phyloP scores from a whole-genome alignment of 2,797 vertebrate genomes.

The Sarcoramphus papa region DNA sequence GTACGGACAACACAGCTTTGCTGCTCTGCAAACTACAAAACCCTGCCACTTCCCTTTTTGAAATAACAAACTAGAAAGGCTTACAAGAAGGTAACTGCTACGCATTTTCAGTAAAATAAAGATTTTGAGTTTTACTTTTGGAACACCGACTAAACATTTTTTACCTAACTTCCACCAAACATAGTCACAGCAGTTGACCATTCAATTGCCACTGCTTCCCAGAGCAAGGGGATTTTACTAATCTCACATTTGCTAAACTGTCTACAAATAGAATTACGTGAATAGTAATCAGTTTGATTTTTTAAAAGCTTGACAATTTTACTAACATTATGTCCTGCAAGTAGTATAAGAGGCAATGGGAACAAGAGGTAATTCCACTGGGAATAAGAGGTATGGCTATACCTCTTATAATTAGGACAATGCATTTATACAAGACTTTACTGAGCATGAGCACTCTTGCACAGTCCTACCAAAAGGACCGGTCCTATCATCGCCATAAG shows the following conservation, averaged over 20 bases:
- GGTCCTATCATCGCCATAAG: not conserved
- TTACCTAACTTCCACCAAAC: not conserved
- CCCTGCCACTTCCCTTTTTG: not conserved
- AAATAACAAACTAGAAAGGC: not conserved
- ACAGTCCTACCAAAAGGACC: not conserved
- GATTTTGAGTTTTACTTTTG: not conserved
- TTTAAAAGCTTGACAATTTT: not conserved
- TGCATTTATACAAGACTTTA: not conserved
- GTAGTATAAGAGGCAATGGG: not conserved
- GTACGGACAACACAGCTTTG: not conserved
- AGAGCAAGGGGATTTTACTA: not conserved
- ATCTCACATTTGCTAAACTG: not conserved
- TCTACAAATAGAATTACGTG: not conserved
- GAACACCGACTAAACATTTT: not conserved
- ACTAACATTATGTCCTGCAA: not conserved
- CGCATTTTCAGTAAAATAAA: not conserved
- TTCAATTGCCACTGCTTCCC: not conserved
- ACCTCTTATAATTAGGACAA: not conserved
- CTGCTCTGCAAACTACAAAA: not conserved
- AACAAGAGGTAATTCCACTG: not conserved
- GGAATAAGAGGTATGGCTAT: not conserved
- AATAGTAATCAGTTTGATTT: not conserved
- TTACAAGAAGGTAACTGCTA: not conserved
- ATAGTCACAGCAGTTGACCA: not conserved
- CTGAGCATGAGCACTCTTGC: not conserved